Evolutionary conservation across 2,888 invertebrate species (phyloP).

Genomic region (Chaetogeoica ovagalla): DNA sequence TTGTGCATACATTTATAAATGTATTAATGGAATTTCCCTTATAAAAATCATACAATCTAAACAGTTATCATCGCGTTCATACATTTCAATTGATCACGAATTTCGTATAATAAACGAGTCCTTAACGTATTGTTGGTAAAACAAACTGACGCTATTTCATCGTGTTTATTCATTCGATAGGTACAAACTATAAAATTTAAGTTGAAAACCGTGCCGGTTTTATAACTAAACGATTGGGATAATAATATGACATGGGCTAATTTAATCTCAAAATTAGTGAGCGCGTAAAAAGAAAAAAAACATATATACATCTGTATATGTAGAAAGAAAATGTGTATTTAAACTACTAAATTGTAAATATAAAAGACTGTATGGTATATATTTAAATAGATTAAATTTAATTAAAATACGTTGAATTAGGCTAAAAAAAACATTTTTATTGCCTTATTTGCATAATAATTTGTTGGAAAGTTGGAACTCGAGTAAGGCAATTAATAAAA

Average conservation of each 20-base stretch:
- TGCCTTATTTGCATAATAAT: too few relatives aligned
- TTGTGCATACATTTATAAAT: not conserved
- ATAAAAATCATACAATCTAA: constrained; percentile 4
- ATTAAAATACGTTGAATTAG: too few relatives aligned
- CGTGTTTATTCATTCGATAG: not conserved
- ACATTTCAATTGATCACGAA: constrained; percentile 29
- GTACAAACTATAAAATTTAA: not conserved
- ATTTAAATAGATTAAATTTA: too few relatives aligned
- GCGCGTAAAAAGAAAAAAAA: not conserved
- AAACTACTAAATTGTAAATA: too few relatives aligned
- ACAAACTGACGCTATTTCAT: not conserved
- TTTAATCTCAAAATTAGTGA: not conserved
- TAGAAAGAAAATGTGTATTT: too few relatives aligned
- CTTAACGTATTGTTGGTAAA: not conserved
- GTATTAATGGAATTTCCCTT: constrained; percentile 11
- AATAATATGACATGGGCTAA: not conserved
- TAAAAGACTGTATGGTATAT: too few relatives aligned
- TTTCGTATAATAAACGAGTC: not conserved
- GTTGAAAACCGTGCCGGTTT: not conserved
- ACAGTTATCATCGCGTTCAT: not conserved
- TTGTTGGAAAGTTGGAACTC: too few relatives aligned
- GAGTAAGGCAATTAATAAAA: too few relatives aligned
- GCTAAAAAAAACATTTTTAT: too few relatives aligned
- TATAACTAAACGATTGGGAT: not conserved
- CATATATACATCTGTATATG: not conserved